Conservation (phyloP, 2,797 vertebrate species). For the Lepus townsendii region DNA sequence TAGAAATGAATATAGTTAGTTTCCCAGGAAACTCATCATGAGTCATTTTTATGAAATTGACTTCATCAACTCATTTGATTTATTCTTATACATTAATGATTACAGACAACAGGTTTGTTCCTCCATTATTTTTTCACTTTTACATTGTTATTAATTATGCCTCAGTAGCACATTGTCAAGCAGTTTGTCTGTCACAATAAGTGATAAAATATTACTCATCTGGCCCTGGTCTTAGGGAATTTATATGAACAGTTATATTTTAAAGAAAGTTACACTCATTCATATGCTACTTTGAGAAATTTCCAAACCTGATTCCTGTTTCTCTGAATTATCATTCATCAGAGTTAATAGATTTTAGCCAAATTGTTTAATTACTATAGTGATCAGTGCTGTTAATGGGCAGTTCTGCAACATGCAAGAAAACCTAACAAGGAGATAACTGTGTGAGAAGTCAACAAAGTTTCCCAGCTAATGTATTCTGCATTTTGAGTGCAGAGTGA, state of each 20-base stretch:
- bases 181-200: constrained; percentile 21
- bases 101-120: constrained; percentile 53
- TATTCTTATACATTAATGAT: constrained; percentile 54
- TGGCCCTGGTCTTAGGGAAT: not conserved
- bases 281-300: not conserved
- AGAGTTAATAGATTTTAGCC: not conserved
- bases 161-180: constrained; percentile 48
- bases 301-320: not conserved
- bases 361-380: not conserved
- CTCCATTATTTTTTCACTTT: not conserved
- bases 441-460: not conserved
- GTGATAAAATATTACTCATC: constrained; percentile 31
- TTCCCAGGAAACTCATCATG: constrained; percentile 43
- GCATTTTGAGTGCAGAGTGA: not conserved
- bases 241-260: constrained; percentile 15
- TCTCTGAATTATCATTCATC: not conserved
- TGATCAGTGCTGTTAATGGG: not conserved
- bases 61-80: constrained; percentile 57
- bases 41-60: constrained; percentile 59
- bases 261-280: not conserved
- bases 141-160: constrained; percentile 64
- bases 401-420: not conserved
- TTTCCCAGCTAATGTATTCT: not conserved
- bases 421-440: not conserved
- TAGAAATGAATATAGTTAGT: constrained; percentile 9